phyloP scores from a whole-genome alignment of 2,888 invertebrate species.

The Chesias legatella region DNA sequence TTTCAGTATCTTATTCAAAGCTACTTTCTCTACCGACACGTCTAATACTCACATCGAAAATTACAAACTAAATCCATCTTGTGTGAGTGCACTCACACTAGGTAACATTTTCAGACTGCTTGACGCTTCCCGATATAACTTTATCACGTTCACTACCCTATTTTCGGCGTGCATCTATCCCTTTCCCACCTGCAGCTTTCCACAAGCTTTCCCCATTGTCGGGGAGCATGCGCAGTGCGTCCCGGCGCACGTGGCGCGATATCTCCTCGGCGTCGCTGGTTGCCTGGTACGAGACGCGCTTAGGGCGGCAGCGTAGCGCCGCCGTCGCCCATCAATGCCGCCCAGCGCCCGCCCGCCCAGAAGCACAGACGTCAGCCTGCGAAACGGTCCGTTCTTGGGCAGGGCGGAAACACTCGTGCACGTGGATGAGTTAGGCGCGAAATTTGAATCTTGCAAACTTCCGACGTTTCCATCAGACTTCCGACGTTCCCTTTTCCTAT shows the following conservation, averaged over 20 bases:
- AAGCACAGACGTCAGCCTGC: constrained; percentile 64
- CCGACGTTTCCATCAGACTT: constrained; percentile 24
- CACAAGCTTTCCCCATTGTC: constrained; percentile 56
- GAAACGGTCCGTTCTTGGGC: constrained; percentile 63
- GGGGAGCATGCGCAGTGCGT: constrained; percentile 66
- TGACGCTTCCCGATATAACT: constrained; percentile 72
- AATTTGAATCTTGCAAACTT: constrained; percentile 37
- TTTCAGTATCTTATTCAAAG: not conserved
- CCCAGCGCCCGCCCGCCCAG: constrained; percentile 69
- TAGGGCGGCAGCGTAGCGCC: constrained; percentile 75
- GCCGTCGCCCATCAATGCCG: constrained; percentile 65
- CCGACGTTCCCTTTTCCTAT: constrained; percentile 18
- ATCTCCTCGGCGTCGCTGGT: constrained; percentile 53
- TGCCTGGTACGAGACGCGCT: constrained; percentile 78
- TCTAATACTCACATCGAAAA: constrained; percentile 13
- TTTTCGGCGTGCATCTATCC: constrained; percentile 51
- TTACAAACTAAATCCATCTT: constrained; percentile 4
- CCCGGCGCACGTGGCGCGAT: constrained; percentile 60
- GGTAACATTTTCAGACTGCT: constrained; percentile 71
- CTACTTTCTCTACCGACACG: constrained; percentile 2
- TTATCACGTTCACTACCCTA: constrained; percentile 55
- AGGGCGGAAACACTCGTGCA: constrained; percentile 49
- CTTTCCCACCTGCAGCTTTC: constrained; percentile 56
- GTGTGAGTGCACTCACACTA: constrained; percentile 37
- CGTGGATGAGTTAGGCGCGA: constrained; percentile 60